Conservation (phyloP, 2,888 invertebrate genomes). For the Hybos culiciformis region DNA sequence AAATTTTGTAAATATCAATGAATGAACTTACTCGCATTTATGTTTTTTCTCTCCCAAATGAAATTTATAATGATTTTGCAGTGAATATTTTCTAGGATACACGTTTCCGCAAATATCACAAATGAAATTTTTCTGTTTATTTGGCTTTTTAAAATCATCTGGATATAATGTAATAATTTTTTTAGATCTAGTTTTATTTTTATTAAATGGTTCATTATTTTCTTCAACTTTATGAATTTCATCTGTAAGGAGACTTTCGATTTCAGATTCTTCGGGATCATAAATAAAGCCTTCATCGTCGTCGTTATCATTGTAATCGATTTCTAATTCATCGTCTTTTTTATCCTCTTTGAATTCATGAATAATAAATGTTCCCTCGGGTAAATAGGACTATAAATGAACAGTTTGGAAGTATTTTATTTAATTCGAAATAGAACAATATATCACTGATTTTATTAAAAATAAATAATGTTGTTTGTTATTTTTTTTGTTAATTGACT, state of each 20-base stretch:
- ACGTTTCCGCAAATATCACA: constrained; percentile 33
- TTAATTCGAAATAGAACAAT: no score
- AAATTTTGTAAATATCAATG: not conserved
- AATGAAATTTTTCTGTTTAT: constrained; percentile 15
- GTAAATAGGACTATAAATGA: no score
- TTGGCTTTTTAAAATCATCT: constrained; percentile 14
- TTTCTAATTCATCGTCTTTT: not conserved
- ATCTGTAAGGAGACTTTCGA: constrained; percentile 7
- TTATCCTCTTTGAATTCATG: no score
- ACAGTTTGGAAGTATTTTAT: no score
- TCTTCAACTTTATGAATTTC: constrained; percentile 16
- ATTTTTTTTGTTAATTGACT: no score
- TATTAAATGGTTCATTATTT: constrained; percentile 3
- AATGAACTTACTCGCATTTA: constrained; percentile 28
- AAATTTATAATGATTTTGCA: constrained; percentile 32
- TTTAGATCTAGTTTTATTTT: constrained; percentile 7
- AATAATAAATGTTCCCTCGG: no score
- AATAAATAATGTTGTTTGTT: no score
- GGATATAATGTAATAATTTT: constrained; percentile 20
- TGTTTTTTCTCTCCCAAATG: constrained; percentile 32
- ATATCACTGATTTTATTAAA: no score
- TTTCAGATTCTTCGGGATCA: not conserved
- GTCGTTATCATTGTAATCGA: constrained; percentile 8
- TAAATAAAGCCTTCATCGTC: constrained; percentile 8
- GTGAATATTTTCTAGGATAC: constrained; percentile 29